Base-by-base conservation (phyloP, 2,797 vertebrate genomes). In the Gymnodraco acuticeps region DNA sequence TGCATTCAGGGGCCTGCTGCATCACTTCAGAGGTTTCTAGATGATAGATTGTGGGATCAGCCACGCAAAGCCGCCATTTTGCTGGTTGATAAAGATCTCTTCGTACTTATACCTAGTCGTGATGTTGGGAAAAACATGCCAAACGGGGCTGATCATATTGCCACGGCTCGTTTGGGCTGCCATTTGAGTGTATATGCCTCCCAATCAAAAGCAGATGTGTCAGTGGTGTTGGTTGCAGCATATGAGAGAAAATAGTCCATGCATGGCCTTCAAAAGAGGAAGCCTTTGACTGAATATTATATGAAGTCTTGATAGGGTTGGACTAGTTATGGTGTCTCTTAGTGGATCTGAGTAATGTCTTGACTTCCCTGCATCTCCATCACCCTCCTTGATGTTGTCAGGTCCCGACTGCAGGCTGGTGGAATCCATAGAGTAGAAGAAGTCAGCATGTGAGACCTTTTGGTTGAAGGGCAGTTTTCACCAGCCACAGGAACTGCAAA, bases 21-120 rank as follows among this genome's bases (percentile, higher is more conserved):
- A 85, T 85, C 77, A 78, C 62, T 54, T 75, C 73, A 55, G 53
- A 76, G 47, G 53, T 69, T 41, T 58, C 73, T 33, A 77, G 72
- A 86, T 84, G 66, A 82, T 63, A 88, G 78, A 89, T 79, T 16
- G 82, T 76, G 64, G 67, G 75, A 89, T 88, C 84, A 72, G 71
- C 67, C 77, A 64, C 48, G 79, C 72, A 73, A 83, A 87, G 88
- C 87, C 92, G 93, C 93, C 93, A 94, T 94, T 93, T 94, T 94
- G 90, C 86, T 88, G 85, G 68, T 53, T 84, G 90, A 93, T 92
- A 87, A 81, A 74, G 50, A 90, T 92, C 85, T 87, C 58, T 59
- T 15, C 43, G 66, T 47, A 70, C 48, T 73, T 45, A 48, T 78
- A 50, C 41, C 0, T 61, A 73, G 63, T 90, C 83, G 70, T 88